Conservation (phyloP, 2,888 invertebrate genomes). For the Tetragonula carbonaria region DNA sequence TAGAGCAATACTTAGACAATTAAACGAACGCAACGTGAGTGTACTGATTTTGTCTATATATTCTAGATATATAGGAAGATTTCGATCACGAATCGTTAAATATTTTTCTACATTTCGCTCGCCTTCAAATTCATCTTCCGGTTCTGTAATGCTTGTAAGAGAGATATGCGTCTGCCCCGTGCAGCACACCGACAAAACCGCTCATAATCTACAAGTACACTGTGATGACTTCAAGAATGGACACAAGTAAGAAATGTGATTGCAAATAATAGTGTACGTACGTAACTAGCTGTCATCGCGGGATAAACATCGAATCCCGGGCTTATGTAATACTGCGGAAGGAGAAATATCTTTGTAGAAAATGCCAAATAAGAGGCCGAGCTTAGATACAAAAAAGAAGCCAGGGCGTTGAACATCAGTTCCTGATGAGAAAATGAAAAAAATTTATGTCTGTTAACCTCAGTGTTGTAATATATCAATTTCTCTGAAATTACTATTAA, state of each 20-base stretch:
- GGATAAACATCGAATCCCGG: slow-evolving; percentile 93
- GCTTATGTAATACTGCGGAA: slow-evolving; percentile 90
- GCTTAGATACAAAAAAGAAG: slow-evolving; percentile 91
- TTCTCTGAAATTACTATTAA: no score
- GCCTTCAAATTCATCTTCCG: slow-evolving; percentile 83
- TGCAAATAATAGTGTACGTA: slow-evolving; percentile 85
- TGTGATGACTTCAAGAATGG: background rate
- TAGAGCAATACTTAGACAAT: background rate
- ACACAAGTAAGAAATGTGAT: no score
- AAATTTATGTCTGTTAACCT: no score
- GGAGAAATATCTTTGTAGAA: slow-evolving; percentile 90
- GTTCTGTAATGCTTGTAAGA: slow-evolving; percentile 89
- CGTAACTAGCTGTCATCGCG: slow-evolving; percentile 95
- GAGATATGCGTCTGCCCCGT: slow-evolving; percentile 92
- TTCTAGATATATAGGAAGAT: background rate
- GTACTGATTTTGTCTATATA: background rate
- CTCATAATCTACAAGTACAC: slow-evolving; percentile 90
- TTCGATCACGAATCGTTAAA: background rate
- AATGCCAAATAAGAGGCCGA: slow-evolving; percentile 93
- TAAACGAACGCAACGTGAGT: background rate
- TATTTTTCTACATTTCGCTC: background rate
- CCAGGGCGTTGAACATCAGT: slow-evolving; percentile 90
- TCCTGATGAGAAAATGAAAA: slow-evolving; percentile 86
- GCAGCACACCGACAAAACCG: slow-evolving; percentile 89
- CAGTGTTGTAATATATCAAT: no score